Base-by-base conservation (phyloP, 2,113 vertebrate species). In the Sebastes fasciatus region DNA sequence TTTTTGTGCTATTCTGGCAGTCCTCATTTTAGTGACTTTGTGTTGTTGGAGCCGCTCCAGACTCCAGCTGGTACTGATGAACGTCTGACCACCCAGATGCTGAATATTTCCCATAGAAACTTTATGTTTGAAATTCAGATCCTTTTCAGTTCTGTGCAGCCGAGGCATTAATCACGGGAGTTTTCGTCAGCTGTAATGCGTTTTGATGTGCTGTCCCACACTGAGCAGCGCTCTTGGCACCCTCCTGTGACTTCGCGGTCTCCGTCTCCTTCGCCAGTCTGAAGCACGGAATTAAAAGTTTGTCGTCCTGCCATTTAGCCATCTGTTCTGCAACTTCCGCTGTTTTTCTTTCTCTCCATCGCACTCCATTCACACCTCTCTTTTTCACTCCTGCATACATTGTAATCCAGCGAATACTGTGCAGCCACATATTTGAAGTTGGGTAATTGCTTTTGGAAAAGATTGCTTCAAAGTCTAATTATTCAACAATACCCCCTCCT, bases 231-330 rank as follows among this genome's bases (percentile, higher is more conserved):
- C 76, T 82, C 75, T 83, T 66, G 85, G 86, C 80, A 54, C 89
- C 90, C 90, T 84, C 81, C 90, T 86, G 84, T 12, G 78, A 77
- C 82, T 80, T 83, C 66, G 60, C 72, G 8, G 65, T 83, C 78
- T 84, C 80, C 71, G 5, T 77, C 80, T 88, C 79, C 65, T 60
- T 80, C 34, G 8, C 86, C 79, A 70, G 70, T 70, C 66, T 73
- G 69, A 77, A 66, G 62, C 68, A 55, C 72, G 49, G 62, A 88
- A 86, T 89, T 83, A 82, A 85, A 90, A 90, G 88, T 91, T 90
- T 91, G 89, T 77, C 63, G 74, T 89, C 84, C 82, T 86, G 89
- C 85, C 85, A 88, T 88, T 90, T 75, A 69, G 84, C 84, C 86
- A 91, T 92, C 89, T 90, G 91, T 82, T 93, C 86, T 23, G 63